Conservation (phyloP, 2,888 invertebrate genomes). For the Sesia bembeciformis region DNA sequence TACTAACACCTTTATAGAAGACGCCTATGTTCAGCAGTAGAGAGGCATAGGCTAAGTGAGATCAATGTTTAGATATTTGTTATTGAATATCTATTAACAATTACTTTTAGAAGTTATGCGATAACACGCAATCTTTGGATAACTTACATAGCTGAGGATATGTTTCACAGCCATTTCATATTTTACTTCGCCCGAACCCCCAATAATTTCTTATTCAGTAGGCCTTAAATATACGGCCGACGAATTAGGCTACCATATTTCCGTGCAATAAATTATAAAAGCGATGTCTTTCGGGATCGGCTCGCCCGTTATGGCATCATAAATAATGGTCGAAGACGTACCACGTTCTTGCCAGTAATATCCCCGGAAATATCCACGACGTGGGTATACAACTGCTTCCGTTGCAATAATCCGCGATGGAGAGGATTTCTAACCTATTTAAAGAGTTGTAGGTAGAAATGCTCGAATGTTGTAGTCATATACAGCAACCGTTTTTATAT, state of each 20-base stretch:
- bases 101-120: no score
- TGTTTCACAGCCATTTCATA: background rate
- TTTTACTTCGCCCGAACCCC: background rate
- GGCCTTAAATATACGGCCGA: constrained; percentile 44
- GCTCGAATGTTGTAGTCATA: background rate
- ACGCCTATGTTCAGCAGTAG: no score
- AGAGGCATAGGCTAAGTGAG: no score
- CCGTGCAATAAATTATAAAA: constrained; percentile 56
- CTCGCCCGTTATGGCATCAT: constrained; percentile 34
- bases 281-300: constrained; percentile 48
- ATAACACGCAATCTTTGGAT: no score
- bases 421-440: background rate
- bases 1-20: no score
- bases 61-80: no score
- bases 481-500: no score
- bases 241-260: constrained; percentile 59
- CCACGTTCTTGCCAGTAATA: constrained; percentile 25
- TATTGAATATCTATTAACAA: no score
- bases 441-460: background rate
- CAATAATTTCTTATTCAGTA: constrained; percentile 21
- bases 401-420: constrained; percentile 9
- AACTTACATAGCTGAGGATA: no score
- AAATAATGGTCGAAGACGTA: constrained; percentile 31
- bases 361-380: constrained; percentile 30
- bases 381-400: constrained; percentile 30